Evolutionary conservation across 2,888 invertebrate genomes (phyloP).

Genomic region (Tanytarsus gracilentus): DNA sequence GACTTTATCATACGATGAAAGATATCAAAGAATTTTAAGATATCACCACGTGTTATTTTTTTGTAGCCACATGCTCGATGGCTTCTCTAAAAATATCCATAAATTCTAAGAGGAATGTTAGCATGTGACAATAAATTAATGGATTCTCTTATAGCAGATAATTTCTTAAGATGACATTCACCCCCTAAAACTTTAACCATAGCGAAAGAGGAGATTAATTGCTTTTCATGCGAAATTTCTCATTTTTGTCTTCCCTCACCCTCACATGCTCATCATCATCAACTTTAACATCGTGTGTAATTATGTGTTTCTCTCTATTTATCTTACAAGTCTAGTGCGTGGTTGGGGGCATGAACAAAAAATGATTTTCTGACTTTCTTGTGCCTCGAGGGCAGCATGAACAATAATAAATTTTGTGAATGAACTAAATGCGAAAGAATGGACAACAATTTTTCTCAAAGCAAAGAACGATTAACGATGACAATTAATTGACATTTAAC

Average conservation of each 20-base stretch:
- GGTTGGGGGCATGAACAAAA: neutral
- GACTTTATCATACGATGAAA: neutral
- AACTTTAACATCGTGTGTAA: constrained; percentile 14
- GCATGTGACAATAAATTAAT: constrained; percentile 23
- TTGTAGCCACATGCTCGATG: too few relatives aligned
- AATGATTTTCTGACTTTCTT: constrained; percentile 9
- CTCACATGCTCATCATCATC: constrained; percentile 6
- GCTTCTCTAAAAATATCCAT: too few relatives aligned
- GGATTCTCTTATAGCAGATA: neutral
- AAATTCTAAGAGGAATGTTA: too few relatives aligned
- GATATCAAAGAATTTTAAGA: too few relatives aligned
- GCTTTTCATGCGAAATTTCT: constrained; percentile 19
- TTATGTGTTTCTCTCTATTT: constrained; percentile 26
- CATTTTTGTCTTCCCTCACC: constrained; percentile 10
- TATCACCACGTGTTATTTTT: too few relatives aligned
- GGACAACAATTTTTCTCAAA: neutral
- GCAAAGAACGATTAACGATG: constrained; percentile 24
- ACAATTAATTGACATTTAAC: constrained; percentile 28
- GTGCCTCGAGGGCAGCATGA: neutral
- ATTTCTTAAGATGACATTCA: constrained; percentile 18
- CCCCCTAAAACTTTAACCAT: neutral
- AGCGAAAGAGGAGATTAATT: constrained; percentile 19
- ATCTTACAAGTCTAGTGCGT: too few relatives aligned
- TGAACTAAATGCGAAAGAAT: neutral
- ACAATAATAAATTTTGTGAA: constrained; percentile 4